Conservation (phyloP, 2,113 vertebrate species). For the Urocynchramus pylzowi region DNA sequence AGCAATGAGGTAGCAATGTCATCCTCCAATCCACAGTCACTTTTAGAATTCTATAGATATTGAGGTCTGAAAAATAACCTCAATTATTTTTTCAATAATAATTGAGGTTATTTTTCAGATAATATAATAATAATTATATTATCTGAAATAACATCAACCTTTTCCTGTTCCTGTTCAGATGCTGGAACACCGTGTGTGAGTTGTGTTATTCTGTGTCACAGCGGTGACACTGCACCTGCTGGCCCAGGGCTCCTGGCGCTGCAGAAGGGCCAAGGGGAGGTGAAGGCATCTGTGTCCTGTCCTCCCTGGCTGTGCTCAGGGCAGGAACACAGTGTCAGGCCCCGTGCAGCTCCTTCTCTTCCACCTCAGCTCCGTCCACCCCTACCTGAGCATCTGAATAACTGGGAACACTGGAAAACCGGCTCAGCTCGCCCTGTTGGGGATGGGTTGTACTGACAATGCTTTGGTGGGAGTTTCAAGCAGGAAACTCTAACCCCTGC, state of each 20-base stretch:
- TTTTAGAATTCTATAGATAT: too few relatives aligned
- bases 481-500: not conserved
- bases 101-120: too few relatives aligned
- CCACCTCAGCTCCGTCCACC: not conserved
- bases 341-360: not conserved
- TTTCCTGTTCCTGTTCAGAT: too few relatives aligned
- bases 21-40: too few relatives aligned
- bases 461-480: not conserved
- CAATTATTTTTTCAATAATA: too few relatives aligned
- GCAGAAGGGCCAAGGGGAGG: not conserved
- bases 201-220: too few relatives aligned
- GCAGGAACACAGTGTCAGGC: not conserved
- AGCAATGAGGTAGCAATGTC: too few relatives aligned
- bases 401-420: not conserved
- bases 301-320: not conserved
- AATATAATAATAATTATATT: too few relatives aligned
- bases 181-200: too few relatives aligned
- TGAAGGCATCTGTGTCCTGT: not conserved
- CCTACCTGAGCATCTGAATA: not conserved
- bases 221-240: not conserved
- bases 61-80: too few relatives aligned
- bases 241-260: not conserved
- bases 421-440: not conserved
- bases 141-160: too few relatives aligned
- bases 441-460: not conserved